Percentiles rank a stretch among this genome's conserved stretches.
Conservation (phyloP, 2,113 vertebrate species). For the Irena cyanogastra region DNA sequence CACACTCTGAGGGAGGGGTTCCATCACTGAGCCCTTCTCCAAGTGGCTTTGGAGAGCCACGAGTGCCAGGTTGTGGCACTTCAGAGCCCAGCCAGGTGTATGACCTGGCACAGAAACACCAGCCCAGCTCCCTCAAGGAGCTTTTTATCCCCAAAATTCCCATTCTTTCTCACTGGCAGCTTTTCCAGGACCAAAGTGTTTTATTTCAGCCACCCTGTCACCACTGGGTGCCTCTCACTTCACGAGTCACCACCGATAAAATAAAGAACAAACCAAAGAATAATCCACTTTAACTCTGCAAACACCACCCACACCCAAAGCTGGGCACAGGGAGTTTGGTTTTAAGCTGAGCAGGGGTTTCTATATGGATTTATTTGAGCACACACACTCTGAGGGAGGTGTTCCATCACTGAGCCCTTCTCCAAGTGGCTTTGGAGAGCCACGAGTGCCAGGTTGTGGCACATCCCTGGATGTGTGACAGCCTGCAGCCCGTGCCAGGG, state of each 20-base stretch:
- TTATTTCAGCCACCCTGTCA: not conserved
- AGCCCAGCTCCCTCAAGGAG: rapidly evolving
- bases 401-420: rapidly evolving
- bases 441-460: not conserved
- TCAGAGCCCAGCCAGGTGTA: not conserved
- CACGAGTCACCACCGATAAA: not conserved
- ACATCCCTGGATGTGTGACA: not conserved
- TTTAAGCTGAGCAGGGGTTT: not conserved
- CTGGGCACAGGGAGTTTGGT: not conserved
- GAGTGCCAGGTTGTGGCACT: not conserved
- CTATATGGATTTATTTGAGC: not conserved
- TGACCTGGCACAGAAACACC: not conserved
- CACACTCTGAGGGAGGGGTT: rapidly evolving
- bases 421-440: not conserved
- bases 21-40: rapidly evolving
- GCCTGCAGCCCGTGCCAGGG: not conserved
- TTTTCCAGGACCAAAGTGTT: not conserved
- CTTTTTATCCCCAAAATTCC: not conserved
- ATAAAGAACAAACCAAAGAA: not conserved
- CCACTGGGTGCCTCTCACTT: not conserved
- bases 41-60: not conserved
- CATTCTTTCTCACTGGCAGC: not conserved
- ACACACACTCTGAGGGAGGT: rapidly evolving
- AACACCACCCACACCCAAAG: not conserved
- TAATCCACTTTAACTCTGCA: not conserved